phyloP scores from a whole-genome alignment of 2,797 vertebrate species.

The Fistularia tabacaria region DNA sequence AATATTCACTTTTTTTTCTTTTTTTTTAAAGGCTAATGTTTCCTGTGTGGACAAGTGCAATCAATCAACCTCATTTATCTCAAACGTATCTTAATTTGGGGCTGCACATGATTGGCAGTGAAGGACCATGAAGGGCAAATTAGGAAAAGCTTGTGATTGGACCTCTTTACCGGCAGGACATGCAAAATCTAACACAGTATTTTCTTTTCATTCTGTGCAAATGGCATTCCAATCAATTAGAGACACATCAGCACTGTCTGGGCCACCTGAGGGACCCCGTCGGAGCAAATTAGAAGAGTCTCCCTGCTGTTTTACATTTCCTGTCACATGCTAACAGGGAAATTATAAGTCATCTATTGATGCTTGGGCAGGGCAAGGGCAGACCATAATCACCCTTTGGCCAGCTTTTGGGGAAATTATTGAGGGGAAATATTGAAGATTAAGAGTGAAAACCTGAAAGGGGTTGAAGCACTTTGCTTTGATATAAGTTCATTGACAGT shows the following conservation, averaged over 20 bases:
- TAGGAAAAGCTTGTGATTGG: background rate
- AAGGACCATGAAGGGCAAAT: conserved; percentile 18
- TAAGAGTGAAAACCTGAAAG: conserved; percentile 7
- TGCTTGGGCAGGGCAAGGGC: conserved; percentile 41
- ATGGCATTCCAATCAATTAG: conserved; percentile 62
- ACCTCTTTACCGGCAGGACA: background rate
- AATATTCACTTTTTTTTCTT: too few species aligned
- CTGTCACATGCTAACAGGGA: conserved; percentile 36
- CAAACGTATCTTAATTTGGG: too few species aligned
- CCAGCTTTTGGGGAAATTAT: conserved; percentile 33
- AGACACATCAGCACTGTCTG: conserved; percentile 49
- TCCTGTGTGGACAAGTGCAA: too few species aligned
- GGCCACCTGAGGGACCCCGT: conserved; percentile 47
- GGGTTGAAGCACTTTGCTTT: conserved; percentile 3
- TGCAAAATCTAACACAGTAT: conserved; percentile 8
- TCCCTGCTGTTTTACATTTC: conserved; percentile 43
- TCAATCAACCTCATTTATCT: too few species aligned
- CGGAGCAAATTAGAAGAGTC: conserved; percentile 50
- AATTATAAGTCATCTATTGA: conserved; percentile 54
- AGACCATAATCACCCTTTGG: conserved; percentile 46
- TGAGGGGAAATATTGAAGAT: conserved; percentile 6
- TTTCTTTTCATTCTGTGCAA: conserved; percentile 23
- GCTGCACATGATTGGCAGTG: too few species aligned
- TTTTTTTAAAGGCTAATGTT: too few species aligned
- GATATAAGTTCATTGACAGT: conserved; percentile 8